Base-by-base conservation (phyloP, 2,888 invertebrate species). In the Acleris literana region DNA sequence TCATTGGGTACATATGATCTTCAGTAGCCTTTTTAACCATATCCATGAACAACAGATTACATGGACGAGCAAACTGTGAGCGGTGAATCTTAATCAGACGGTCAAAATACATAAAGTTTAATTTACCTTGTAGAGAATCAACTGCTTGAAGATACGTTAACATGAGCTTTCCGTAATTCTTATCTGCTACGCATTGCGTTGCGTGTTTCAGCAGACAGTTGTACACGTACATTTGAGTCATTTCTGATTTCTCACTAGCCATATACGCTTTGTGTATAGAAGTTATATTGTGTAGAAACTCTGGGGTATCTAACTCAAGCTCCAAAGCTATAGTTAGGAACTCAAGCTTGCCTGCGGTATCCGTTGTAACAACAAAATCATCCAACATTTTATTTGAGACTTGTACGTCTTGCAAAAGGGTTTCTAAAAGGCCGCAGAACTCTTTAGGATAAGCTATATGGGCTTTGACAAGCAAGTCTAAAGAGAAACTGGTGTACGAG, bases 11-110 rank as follows among this genome's bases (percentile, higher is more conserved):
- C 33, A 11, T 33, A 11, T 39, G 0, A 0, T 39, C 13, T 13
- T 39, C 39, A 39, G 11, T 39, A 5, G 39, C 39, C 39, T 13
- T 39, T 1, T 39, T 13, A 9, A 39, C 13, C 39, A 39, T 39
- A 13, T 39, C 39, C 9, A 39, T 13, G 5, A 68, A 55, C 5
- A 68, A 49, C 0, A 53, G 11, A 13, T 75, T 11, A 75, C 91
- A 91, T 0, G 84, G 83, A 55, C 80, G 84, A 69, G 79, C 85
- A 58, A 88, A 90, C 0, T 83, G 77, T 0, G 90, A 84, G 7
- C 69, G 76, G 56, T 90, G 89, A 0, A 56, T 62, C 22, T 84
- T 81, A 5, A 90, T 57, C 5, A 86, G 65, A 20, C 75, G 76
- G 64, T 79, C 76, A 4, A 88, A 20, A 18, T 39, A 22, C 1